A percentile compares a stretch with the other conserved stretches of the same genome.
These are phyloP conservation scores for Manis crassicaudata DNA, from an alignment of 2,797 vertebrate genomes.

Conservation along the genomic window DNA sequence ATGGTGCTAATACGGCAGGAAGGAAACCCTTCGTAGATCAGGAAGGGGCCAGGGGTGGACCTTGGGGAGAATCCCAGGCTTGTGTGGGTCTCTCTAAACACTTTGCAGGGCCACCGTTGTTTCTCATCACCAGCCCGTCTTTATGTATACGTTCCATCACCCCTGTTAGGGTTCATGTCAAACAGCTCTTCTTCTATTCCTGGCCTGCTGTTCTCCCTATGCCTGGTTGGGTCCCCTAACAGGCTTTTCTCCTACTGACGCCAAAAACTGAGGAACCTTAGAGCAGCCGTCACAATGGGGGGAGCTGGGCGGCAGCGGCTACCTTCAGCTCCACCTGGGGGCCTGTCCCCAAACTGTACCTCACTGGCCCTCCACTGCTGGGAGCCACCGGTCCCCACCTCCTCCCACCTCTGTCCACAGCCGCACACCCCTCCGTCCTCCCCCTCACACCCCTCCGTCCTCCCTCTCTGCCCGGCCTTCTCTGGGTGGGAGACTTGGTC, in stretches of 20 bases:
- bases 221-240: background rate
- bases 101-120: fast-evolving
- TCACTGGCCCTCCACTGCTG: fast-evolving
- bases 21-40: fast-evolving
- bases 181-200: background rate
- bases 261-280: background rate
- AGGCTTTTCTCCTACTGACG: background rate
- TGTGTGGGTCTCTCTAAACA: background rate
- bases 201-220: background rate
- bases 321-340: background rate
- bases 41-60: background rate
- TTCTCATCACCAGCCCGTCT: background rate
- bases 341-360: background rate
- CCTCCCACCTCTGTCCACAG: background rate
- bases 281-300: background rate
- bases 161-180: background rate
- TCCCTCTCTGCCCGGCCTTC: background rate
- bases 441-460: fast-evolving
- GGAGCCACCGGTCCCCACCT: fast-evolving
- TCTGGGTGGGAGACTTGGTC: background rate
- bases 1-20: too few species aligned
- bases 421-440: background rate
- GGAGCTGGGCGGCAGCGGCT: too few species aligned
- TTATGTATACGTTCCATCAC: background rate
- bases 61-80: background rate